Conservation (phyloP, 2,797 vertebrate species). For the Pangasius krempfi region DNA sequence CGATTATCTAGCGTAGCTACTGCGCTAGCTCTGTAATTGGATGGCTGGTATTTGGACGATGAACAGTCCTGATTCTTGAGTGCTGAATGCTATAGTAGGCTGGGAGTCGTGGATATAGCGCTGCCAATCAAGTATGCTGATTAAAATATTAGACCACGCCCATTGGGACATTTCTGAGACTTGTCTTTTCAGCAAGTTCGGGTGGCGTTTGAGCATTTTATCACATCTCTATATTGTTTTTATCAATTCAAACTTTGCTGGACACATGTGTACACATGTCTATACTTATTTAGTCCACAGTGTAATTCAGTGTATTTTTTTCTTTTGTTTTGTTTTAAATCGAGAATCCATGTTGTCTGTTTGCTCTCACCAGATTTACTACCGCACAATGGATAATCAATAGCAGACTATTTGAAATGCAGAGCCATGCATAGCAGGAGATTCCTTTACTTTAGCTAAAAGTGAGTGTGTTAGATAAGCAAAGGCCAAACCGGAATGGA, state of each 20-base stretch:
- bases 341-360: not conserved
- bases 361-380: not conserved
- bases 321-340: not conserved
- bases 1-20: not conserved
- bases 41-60: not conserved
- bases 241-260: not conserved
- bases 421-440: not conserved
- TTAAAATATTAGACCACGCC: not conserved
- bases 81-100: not conserved
- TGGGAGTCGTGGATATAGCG: too few species aligned
- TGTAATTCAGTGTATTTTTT: not conserved
- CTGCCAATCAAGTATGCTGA: not conserved
- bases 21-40: not conserved
- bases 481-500: slow-evolving; percentile 52
- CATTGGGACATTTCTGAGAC: not conserved
- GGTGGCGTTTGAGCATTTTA: not conserved
- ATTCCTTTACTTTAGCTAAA: slow-evolving; percentile 3
- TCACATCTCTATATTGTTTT: not conserved
- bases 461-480: slow-evolving; percentile 9
- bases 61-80: not conserved
- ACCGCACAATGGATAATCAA: not conserved
- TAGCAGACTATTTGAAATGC: slow-evolving; percentile 24
- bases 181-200: not conserved
- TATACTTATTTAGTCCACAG: too few species aligned
- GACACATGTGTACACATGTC: not conserved